Percentiles rank a stretch among this genome's conserved stretches.
phyloP scores from a whole-genome alignment of 2,888 invertebrate genomes.

The Epinotia bilunana region DNA sequence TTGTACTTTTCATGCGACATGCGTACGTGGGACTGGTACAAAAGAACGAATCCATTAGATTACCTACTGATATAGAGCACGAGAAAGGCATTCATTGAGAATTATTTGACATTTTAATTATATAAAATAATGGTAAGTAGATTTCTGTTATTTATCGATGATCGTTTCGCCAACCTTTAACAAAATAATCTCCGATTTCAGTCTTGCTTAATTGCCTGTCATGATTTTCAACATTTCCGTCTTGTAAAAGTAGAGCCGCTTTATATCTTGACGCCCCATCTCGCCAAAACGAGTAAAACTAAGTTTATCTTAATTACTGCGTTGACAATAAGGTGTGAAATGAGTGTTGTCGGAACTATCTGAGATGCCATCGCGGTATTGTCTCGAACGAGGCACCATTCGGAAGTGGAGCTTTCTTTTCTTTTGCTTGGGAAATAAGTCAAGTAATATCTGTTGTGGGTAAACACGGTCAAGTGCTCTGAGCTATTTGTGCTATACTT shows the following conservation, averaged over 20 bases:
- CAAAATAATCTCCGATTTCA: constrained; percentile 17
- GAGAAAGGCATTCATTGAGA: background rate
- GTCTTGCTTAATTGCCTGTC: constrained; percentile 34
- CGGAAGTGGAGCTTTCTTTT: constrained; percentile 68
- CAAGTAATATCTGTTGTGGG: constrained; percentile 53
- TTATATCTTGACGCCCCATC: constrained; percentile 39
- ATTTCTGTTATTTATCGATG: constrained; percentile 4
- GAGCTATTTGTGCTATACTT: constrained; percentile 28
- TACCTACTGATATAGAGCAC: background rate
- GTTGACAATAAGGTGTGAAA: constrained; percentile 50
- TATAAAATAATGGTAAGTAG: constrained; percentile 4
- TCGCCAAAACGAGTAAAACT: constrained; percentile 41
- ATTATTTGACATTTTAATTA: background rate
- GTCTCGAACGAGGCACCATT: constrained; percentile 60
- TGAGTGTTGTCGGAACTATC: constrained; percentile 50
- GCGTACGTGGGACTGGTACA: background rate
- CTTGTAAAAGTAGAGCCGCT: constrained; percentile 35
- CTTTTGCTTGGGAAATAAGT: constrained; percentile 76
- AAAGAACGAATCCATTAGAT: background rate
- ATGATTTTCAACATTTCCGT: constrained; percentile 36
- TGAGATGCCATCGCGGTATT: constrained; percentile 62
- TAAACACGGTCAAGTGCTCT: constrained; percentile 48
- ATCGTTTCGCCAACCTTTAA: constrained; percentile 13
- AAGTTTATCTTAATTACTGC: constrained; percentile 52
- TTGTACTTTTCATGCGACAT: background rate